A percentile compares a stretch with the other conserved stretches of the same genome.
These are phyloP conservation scores for Chloroceryle amazona DNA, from an alignment of 2,797 vertebrate genomes.

Conservation along the genomic window DNA sequence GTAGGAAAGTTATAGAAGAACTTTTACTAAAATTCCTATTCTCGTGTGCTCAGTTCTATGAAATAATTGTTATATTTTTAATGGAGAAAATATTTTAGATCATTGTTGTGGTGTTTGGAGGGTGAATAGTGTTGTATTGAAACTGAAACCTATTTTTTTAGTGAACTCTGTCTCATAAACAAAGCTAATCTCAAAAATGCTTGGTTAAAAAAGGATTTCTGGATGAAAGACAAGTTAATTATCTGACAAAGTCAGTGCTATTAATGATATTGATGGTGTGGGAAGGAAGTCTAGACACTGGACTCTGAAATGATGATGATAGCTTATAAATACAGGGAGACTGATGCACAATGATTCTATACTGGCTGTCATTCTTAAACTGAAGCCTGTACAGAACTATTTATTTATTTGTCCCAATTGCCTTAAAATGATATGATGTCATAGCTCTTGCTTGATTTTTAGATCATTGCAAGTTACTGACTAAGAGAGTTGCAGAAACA, in stretches of 20 bases:
- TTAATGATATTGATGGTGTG: neutral
- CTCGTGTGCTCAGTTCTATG: neutral
- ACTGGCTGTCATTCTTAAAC: neutral
- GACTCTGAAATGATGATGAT: neutral
- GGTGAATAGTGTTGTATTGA: neutral
- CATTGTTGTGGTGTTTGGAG: neutral
- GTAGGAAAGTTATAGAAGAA: neutral
- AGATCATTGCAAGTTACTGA: constrained; percentile 88
- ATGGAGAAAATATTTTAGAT: neutral
- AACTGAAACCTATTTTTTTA: neutral
- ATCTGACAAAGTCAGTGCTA: neutral
- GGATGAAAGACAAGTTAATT: neutral
- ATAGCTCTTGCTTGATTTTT: neutral
- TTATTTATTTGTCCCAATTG: neutral
- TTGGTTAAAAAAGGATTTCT: neutral
- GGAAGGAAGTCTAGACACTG: neutral
- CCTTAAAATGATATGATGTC: neutral
- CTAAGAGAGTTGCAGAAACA: constrained; percentile 92
- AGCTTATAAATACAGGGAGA: neutral
- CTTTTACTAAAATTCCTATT: neutral
- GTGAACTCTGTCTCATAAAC: neutral
- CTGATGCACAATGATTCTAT: neutral
- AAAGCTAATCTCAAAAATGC: neutral
- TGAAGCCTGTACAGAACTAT: neutral
- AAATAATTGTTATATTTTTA: neutral